phyloP scores from a whole-genome alignment of 2,797 vertebrate genomes.

The Pipistrellus pygmaeus region DNA sequence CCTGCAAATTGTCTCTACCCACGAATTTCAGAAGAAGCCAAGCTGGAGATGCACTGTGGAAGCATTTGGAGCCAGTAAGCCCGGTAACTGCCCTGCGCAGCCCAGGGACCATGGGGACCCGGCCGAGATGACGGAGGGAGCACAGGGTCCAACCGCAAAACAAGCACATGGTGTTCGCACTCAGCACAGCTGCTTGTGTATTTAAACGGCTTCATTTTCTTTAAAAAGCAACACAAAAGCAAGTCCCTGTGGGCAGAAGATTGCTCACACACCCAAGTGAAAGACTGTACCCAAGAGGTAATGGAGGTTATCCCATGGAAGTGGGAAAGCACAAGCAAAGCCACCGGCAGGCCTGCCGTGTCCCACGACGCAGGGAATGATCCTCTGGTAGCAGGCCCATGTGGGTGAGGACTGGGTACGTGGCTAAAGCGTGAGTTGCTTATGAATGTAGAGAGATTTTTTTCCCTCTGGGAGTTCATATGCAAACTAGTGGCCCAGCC shows the following conservation, averaged over 20 bases:
- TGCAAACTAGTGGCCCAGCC: background rate
- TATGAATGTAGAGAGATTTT: background rate
- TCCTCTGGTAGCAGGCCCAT: background rate
- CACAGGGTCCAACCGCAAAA: background rate
- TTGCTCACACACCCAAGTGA: background rate
- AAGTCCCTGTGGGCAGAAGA: background rate
- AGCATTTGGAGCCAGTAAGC: background rate
- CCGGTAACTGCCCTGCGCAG: background rate
- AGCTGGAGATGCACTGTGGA: background rate
- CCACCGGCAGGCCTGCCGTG: background rate
- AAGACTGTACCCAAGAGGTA: background rate
- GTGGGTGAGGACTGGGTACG: background rate
- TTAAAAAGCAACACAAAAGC: background rate
- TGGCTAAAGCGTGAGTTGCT: constrained; percentile 52
- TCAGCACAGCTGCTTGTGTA: background rate
- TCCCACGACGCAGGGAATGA: background rate
- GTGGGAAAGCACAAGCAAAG: background rate
- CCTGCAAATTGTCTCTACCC: background rate
- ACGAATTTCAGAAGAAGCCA: background rate
- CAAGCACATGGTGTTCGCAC: rapidly evolving
- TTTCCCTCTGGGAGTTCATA: background rate
- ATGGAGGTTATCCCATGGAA: background rate
- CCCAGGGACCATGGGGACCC: background rate
- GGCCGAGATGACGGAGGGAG: rapidly evolving
- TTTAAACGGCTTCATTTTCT: background rate